phyloP scores from a whole-genome alignment of 1,140 invertebrate genomes.

The Idris sp. region DNA sequence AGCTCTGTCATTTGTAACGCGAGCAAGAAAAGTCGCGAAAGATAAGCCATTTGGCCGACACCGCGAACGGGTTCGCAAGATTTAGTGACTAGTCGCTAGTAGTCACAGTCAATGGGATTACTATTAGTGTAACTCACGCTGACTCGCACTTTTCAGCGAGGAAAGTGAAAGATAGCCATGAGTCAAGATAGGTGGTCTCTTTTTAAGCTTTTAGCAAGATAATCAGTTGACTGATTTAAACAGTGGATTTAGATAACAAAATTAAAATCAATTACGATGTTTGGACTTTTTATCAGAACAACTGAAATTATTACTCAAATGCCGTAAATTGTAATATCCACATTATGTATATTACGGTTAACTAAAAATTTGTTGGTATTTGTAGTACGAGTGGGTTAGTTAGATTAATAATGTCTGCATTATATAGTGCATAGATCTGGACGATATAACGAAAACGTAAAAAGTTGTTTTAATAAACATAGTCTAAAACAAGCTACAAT shows the following conservation, averaged over 20 bases:
- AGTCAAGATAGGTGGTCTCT: background rate
- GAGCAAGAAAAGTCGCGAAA: slow-evolving; percentile 13
- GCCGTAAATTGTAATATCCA: no score
- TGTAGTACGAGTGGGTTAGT: no score
- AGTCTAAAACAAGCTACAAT: no score
- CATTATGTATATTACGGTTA: no score
- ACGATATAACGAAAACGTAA: no score
- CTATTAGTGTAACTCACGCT: slow-evolving; percentile 41
- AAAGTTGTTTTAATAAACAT: no score
- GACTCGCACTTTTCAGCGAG: slow-evolving; percentile 33
- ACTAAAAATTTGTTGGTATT: no score
- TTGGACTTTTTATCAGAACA: background rate
- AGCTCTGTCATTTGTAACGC: no score
- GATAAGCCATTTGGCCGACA: slow-evolving; percentile 19
- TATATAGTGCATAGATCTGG: no score
- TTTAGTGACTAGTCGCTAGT: slow-evolving; percentile 37
- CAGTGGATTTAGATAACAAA: background rate
- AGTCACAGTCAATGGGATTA: slow-evolving; percentile 42
- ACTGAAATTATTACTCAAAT: no score
- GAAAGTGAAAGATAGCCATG: slow-evolving; percentile 43
- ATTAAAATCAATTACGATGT: slow-evolving; percentile 3
- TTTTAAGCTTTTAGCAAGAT: slow-evolving; percentile 11
- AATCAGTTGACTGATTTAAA: slow-evolving; percentile 6
- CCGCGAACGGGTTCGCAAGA: slow-evolving; percentile 35
- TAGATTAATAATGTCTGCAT: no score